Conservation (phyloP, 2,797 vertebrate genomes). For the Myoxocephalus aenaeus region DNA sequence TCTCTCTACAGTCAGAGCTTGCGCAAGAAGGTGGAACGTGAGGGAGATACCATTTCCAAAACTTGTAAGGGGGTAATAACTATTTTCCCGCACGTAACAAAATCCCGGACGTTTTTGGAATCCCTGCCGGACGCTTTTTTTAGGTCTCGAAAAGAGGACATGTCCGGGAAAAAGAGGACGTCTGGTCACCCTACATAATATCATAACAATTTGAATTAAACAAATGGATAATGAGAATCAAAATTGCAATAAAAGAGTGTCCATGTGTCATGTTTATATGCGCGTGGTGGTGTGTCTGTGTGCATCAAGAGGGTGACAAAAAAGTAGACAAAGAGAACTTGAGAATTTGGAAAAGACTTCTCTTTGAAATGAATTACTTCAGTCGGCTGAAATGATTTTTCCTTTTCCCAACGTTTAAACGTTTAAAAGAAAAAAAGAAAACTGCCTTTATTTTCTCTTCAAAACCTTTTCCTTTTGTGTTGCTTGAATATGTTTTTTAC, state of each 20-base stretch:
- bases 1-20: no score
- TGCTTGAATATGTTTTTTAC: conserved; percentile 23
- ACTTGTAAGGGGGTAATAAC: no score
- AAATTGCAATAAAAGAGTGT: not conserved
- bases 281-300: not conserved
- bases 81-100: no score
- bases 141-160: no score
- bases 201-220: not conserved
- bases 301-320: not conserved
- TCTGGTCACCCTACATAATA: no score
- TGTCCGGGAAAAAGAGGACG: no score
- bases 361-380: not conserved
- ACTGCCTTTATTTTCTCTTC: not conserved
- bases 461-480: conserved; percentile 10
- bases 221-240: not conserved
- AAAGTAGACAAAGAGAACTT: not conserved
- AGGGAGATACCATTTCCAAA: no score
- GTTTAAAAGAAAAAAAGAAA: conserved; percentile 1
- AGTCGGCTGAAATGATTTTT: not conserved
- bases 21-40: no score
- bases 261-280: not conserved
- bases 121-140: no score
- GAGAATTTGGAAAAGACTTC: not conserved
- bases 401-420: not conserved
- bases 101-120: no score